phyloP scores from a whole-genome alignment of 2,888 invertebrate species.

The Oligia latruncula region DNA sequence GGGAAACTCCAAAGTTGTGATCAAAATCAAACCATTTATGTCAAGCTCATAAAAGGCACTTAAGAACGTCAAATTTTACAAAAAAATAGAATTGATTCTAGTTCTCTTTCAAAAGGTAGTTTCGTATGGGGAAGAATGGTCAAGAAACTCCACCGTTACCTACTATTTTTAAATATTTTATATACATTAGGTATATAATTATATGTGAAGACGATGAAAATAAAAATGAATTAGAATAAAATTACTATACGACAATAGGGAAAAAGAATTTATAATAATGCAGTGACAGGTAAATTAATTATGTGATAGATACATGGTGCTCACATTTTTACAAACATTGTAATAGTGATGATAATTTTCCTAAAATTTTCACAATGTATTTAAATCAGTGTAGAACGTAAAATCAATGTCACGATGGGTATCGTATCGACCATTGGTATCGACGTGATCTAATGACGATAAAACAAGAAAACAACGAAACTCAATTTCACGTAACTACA shows the following conservation, averaged over 20 bases:
- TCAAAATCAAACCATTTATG: background rate
- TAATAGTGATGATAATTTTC: background rate
- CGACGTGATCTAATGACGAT: background rate
- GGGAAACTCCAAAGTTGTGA: background rate
- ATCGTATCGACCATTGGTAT: background rate
- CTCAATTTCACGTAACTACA: background rate
- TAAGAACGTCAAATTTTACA: background rate
- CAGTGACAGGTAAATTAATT: background rate
- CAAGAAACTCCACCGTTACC: no score
- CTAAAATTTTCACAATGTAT: background rate
- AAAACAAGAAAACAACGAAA: background rate
- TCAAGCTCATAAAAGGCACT: background rate
- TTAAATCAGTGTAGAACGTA: background rate
- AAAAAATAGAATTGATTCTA: no score
- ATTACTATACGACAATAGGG: no score
- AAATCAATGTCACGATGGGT: background rate
- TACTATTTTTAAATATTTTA: no score
- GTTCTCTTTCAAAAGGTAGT: no score
- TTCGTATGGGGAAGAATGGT: no score
- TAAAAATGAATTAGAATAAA: no score
- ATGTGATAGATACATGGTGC: background rate
- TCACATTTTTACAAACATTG: background rate
- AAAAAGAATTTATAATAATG: background rate
- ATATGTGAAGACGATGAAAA: no score
- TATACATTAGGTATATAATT: no score